Evolutionary conservation across 2,113 vertebrate genomes (phyloP).

Genomic region (Oophaga pumilio): DNA sequence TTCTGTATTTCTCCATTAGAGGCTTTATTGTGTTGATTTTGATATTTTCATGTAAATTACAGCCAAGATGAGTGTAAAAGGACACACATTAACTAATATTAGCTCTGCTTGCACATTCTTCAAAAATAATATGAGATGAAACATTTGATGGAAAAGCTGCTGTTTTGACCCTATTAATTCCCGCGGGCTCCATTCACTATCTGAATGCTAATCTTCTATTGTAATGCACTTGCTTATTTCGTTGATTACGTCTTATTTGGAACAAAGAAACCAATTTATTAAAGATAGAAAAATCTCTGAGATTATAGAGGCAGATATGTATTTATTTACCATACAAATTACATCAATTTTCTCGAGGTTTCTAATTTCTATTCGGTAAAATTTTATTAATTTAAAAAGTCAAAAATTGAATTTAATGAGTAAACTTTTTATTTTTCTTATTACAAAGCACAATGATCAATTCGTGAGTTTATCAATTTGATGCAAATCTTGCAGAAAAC

Average conservation of each 20-base stretch:
- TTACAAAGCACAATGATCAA: too few species aligned
- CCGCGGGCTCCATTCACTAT: background rate
- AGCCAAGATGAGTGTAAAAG: background rate
- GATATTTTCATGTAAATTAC: constrained; percentile 28
- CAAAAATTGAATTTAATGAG: background rate
- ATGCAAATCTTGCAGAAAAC: too few species aligned
- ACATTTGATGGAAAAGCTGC: background rate
- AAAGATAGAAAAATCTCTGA: background rate
- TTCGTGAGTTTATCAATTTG: too few species aligned
- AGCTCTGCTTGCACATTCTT: constrained; percentile 8
- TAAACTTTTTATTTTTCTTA: too few species aligned
- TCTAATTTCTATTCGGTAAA: background rate
- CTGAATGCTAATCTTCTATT: constrained; percentile 19
- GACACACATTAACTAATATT: constrained; percentile 40
- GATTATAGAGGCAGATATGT: background rate
- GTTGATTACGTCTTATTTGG: background rate
- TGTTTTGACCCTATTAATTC: constrained; percentile 1
- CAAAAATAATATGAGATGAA: constrained; percentile 16
- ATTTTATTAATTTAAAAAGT: background rate
- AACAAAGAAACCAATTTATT: background rate
- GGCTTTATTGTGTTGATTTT: constrained; percentile 16
- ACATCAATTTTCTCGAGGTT: background rate
- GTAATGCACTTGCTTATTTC: constrained; percentile 15
- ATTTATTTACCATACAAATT: background rate
- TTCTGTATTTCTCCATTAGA: background rate